Percentiles rank a stretch among this genome's conserved stretches.
phyloP scores from a whole-genome alignment of 1,140 invertebrate genomes.

The Drosophila nigrodunni region DNA sequence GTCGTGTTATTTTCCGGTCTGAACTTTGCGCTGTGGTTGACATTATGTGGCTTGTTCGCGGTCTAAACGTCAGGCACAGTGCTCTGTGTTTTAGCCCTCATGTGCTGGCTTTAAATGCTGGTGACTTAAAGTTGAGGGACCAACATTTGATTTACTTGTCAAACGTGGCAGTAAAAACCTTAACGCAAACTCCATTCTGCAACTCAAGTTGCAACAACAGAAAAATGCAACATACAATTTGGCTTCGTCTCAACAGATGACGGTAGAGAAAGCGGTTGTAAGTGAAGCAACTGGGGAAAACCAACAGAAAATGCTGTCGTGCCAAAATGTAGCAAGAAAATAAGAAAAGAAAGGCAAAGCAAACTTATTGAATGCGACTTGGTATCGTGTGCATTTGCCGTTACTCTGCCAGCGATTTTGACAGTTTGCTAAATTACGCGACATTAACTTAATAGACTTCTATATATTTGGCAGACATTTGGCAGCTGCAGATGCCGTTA shows the following conservation, averaged over 20 bases:
- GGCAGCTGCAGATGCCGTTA: slow-evolving; percentile 65
- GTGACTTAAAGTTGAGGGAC: slow-evolving; percentile 13
- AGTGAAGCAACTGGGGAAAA: slow-evolving; percentile 4
- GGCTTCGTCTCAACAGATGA: slow-evolving; percentile 20
- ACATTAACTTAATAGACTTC: slow-evolving; percentile 81
- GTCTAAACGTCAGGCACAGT: slow-evolving; percentile 8
- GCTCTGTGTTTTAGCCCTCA: neutral
- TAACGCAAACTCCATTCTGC: slow-evolving; percentile 21
- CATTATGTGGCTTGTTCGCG: slow-evolving; percentile 38
- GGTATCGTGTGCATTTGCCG: slow-evolving; percentile 69
- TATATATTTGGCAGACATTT: slow-evolving; percentile 75
- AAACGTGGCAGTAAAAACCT: slow-evolving; percentile 21
- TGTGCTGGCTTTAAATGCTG: slow-evolving; percentile 17
- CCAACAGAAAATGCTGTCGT: slow-evolving; percentile 30
- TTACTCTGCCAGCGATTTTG: slow-evolving; percentile 63
- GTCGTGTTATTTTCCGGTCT: slow-evolving; percentile 44
- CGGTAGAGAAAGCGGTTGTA: neutral
- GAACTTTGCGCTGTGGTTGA: slow-evolving; percentile 30
- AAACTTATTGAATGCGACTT: slow-evolving; percentile 68
- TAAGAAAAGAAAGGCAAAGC: slow-evolving; percentile 2
- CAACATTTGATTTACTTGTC: slow-evolving; percentile 23
- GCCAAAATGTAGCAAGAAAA: neutral
- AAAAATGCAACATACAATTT: slow-evolving; percentile 32
- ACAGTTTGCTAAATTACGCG: slow-evolving; percentile 81
- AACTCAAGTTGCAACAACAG: slow-evolving; percentile 13